Evolutionary conservation across 2,888 invertebrate genomes (phyloP).

Genomic region (Tipula confusa): DNA sequence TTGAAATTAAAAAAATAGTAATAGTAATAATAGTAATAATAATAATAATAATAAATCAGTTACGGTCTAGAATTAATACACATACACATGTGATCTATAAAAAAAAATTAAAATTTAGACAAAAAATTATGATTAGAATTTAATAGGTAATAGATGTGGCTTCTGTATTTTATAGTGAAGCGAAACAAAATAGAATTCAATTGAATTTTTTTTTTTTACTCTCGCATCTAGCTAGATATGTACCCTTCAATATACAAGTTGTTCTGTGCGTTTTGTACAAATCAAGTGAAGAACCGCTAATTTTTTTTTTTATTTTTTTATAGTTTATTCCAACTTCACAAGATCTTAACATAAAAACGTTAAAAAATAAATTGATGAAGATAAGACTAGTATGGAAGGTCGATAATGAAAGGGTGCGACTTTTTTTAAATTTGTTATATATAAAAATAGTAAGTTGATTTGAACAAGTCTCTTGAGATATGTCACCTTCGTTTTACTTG

Average conservation of each 20-base stretch:
- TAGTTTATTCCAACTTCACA: not conserved
- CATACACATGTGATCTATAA: not conserved
- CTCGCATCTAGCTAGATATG: too few relatives aligned
- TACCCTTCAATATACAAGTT: not conserved
- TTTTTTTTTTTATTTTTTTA: too few relatives aligned
- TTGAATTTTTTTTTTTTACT: too few relatives aligned
- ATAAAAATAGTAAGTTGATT: not conserved
- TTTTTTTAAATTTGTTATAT: not conserved
- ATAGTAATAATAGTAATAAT: not conserved
- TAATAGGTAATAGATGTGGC: not conserved
- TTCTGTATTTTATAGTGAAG: not conserved
- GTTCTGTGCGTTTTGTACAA: constrained; percentile 20
- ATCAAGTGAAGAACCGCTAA: constrained; percentile 25
- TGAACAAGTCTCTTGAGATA: not conserved
- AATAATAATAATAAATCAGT: not conserved
- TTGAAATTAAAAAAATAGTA: constrained; percentile 12
- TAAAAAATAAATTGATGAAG: not conserved
- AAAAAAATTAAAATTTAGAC: not conserved
- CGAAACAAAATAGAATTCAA: not conserved
- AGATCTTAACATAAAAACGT: not conserved
- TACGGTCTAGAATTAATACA: not conserved
- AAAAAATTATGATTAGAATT: not conserved
- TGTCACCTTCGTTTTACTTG: constrained; percentile 3
- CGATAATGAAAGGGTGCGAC: constrained; percentile 9
- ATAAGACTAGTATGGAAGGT: not conserved